phyloP scores from a whole-genome alignment of 2,797 vertebrate genomes.

The Gymnocypris eckloni region DNA sequence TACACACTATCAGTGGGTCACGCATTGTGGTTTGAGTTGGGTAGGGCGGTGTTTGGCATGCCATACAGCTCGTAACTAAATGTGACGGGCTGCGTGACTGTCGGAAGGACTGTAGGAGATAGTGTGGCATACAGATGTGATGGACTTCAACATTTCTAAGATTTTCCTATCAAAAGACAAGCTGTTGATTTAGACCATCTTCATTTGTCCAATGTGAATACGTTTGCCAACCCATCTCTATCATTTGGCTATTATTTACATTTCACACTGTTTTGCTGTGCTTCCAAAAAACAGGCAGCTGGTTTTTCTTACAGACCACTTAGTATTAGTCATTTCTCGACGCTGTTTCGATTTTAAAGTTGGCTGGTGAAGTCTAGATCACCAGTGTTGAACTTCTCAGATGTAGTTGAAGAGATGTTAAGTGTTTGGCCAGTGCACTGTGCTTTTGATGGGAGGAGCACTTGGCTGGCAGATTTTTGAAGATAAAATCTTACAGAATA shows the following conservation, averaged over 20 bases:
- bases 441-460: neutral
- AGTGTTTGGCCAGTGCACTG: neutral
- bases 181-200: neutral
- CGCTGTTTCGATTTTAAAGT: neutral
- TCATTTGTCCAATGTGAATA: neutral
- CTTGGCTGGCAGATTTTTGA: neutral
- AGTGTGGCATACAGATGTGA: neutral
- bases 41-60: neutral
- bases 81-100: neutral
- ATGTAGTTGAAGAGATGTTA: slow-evolving; percentile 16
- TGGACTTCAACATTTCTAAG: neutral
- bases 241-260: neutral
- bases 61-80: slow-evolving; percentile 1
- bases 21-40: neutral
- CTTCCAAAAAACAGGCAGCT: neutral
- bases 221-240: neutral
- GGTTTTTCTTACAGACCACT: neutral
- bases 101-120: neutral
- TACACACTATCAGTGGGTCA: neutral
- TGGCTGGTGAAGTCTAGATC: neutral
- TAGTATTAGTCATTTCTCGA: neutral
- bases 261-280: neutral
- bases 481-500: neutral
- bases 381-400: neutral
- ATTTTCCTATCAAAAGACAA: neutral